Evolutionary conservation across 2,888 invertebrate species (phyloP).

Genomic region (Nomada hirtipes): DNA sequence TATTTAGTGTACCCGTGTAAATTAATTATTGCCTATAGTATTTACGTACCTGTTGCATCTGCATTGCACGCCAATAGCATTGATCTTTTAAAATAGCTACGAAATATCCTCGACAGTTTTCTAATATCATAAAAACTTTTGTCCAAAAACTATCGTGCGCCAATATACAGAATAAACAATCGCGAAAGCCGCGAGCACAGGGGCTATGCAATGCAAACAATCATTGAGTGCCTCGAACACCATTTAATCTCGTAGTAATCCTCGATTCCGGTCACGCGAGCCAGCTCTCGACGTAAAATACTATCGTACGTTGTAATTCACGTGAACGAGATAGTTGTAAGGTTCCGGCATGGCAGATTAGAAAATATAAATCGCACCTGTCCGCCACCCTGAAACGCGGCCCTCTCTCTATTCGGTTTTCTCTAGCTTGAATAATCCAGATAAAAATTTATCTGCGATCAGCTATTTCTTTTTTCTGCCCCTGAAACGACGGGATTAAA

Average conservation of each 20-base stretch:
- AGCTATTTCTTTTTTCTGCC: background rate
- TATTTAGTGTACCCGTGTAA: no score
- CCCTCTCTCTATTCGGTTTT: constrained; percentile 7
- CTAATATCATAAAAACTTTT: background rate
- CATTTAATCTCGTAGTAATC: constrained; percentile 48
- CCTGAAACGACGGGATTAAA: background rate
- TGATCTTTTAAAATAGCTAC: no score
- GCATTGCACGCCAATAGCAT: no score
- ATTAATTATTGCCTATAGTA: no score
- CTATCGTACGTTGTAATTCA: constrained; percentile 52
- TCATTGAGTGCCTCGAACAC: constrained; percentile 47
- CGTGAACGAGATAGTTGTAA: constrained; percentile 52
- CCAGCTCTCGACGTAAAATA: constrained; percentile 37
- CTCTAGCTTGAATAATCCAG: constrained; percentile 30
- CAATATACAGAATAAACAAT: constrained; percentile 16
- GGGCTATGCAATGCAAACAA: constrained; percentile 15
- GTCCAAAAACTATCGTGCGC: background rate
- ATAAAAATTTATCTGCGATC: constrained; percentile 19
- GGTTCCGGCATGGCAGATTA: constrained; percentile 48
- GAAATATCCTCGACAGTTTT: no score
- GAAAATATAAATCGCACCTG: constrained; percentile 56
- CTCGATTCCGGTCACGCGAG: constrained; percentile 51
- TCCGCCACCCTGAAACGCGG: constrained; percentile 15
- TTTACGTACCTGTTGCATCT: no score
- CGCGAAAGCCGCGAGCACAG: background rate